These are phyloP conservation scores for Diacarnus erythraeanus DNA, from an alignment of 37 sponge, comb jelly and placozoan genomes.

Conservation along the genomic window DNA sequence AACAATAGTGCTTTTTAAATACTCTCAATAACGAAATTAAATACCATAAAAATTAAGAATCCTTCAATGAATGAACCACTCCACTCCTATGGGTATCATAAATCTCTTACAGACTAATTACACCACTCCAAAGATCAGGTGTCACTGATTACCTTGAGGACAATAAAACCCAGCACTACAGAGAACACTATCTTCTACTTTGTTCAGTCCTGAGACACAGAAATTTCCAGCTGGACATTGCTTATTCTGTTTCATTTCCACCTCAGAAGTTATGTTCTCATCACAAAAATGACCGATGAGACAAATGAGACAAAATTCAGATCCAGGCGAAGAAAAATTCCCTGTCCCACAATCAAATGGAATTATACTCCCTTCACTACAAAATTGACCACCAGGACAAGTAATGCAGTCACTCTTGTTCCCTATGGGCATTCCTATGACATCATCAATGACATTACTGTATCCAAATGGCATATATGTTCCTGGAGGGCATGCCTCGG, in stretches of 20 bases:
- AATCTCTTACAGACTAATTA: too few species aligned
- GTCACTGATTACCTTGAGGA: neutral
- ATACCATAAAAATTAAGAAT: too few species aligned
- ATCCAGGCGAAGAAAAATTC: neutral
- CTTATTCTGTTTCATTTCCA: neutral
- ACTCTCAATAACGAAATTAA: too few species aligned
- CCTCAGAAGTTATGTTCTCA: slow-evolving; percentile 8
- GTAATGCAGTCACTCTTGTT: slow-evolving; percentile 18
- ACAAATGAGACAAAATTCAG: slow-evolving; percentile 6
- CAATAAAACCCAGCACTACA: slow-evolving; percentile 16
- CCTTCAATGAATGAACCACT: too few species aligned
- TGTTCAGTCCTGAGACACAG: neutral
- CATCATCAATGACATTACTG: too few species aligned
- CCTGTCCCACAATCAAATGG: slow-evolving; percentile 12
- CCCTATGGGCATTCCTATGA: too few species aligned
- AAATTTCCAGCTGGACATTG: slow-evolving; percentile 14
- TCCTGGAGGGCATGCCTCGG: too few species aligned
- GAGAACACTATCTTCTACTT: neutral
- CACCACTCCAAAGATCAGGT: too few species aligned
- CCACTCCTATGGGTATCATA: too few species aligned
- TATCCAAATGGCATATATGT: too few species aligned
- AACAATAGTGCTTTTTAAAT: too few species aligned
- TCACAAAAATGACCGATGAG: slow-evolving; percentile 8
- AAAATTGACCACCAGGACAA: slow-evolving; percentile 22
- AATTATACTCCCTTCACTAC: neutral